Evolutionary conservation across 2,888 invertebrate species (phyloP).

Genomic region (Urechis unicinctus): DNA sequence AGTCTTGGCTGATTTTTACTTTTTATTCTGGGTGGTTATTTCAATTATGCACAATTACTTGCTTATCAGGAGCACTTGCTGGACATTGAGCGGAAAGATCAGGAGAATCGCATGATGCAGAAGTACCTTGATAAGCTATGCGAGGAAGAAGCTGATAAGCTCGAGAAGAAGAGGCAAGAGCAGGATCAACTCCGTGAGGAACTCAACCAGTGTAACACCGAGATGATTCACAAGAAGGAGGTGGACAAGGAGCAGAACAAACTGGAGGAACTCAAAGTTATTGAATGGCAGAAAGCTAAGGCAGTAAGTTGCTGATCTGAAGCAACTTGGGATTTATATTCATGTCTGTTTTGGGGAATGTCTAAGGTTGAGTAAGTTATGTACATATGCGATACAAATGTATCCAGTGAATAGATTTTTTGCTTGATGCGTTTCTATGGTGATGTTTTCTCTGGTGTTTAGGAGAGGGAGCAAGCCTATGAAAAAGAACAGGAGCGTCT

Average conservation of each 20-base stretch:
- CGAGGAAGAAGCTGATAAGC: slow-evolving; percentile 41
- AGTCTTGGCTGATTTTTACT: background rate
- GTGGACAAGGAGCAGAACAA: slow-evolving; percentile 41
- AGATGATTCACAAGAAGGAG: slow-evolving; percentile 41
- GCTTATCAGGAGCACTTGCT: slow-evolving; percentile 27
- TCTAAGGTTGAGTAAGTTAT: no score
- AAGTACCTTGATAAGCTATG: slow-evolving; percentile 48
- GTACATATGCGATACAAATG: no score
- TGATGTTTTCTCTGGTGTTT: background rate
- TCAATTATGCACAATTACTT: background rate
- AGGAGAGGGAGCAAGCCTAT: slow-evolving; percentile 47
- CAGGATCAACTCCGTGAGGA: slow-evolving; percentile 31
- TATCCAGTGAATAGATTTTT: background rate
- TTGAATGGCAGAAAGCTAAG: slow-evolving; percentile 48
- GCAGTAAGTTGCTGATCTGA: slow-evolving; percentile 46
- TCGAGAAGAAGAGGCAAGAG: slow-evolving; percentile 37
- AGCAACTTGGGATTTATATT: no score
- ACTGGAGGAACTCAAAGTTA: slow-evolving; percentile 44
- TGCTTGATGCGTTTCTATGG: background rate
- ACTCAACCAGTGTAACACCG: slow-evolving; percentile 46
- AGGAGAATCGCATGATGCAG: slow-evolving; percentile 48
- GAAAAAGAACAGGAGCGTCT: slow-evolving; percentile 46
- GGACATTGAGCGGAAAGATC: slow-evolving; percentile 48
- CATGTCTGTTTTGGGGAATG: no score
- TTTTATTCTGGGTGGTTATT: background rate